Conservation (phyloP, 1,140 invertebrate species). For the Homalodisca vitripennis region DNA sequence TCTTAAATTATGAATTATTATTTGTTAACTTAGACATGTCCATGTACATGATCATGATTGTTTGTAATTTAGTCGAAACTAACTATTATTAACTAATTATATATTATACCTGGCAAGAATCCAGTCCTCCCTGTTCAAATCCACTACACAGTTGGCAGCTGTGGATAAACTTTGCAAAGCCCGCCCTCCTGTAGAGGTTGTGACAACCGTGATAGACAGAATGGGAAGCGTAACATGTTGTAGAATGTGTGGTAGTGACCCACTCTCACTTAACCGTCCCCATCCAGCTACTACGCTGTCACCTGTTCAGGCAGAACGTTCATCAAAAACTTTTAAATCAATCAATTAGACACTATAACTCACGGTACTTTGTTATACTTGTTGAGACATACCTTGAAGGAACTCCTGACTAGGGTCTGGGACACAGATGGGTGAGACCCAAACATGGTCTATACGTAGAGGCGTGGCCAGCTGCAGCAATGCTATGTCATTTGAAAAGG, state of each 20-base stretch:
- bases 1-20: no score
- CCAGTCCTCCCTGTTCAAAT: slow-evolving; percentile 48
- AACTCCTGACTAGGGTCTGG: slow-evolving; percentile 35
- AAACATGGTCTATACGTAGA: slow-evolving; percentile 41
- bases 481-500: slow-evolving; percentile 59
- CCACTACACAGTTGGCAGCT: slow-evolving; percentile 52
- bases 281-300: slow-evolving; percentile 50
- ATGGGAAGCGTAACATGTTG: slow-evolving; percentile 41
- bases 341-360: not conserved
- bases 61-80: no score
- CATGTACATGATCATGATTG: no score
- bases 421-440: slow-evolving; percentile 43
- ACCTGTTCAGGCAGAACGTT: slow-evolving; percentile 12
- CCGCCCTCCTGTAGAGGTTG: slow-evolving; percentile 33
- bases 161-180: slow-evolving; percentile 40
- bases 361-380: not conserved
- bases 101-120: slow-evolving; percentile 55
- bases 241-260: slow-evolving; percentile 34
- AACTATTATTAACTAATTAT: no score
- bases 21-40: no score
- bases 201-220: slow-evolving; percentile 37
- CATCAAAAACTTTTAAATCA: no score
- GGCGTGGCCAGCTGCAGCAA: slow-evolving; percentile 49
- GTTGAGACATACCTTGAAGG: slow-evolving; percentile 20
- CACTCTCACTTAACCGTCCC: slow-evolving; percentile 47